These are phyloP conservation scores for Pedetes capensis DNA, from an alignment of 2,113 vertebrate species.

Conservation along the genomic window DNA sequence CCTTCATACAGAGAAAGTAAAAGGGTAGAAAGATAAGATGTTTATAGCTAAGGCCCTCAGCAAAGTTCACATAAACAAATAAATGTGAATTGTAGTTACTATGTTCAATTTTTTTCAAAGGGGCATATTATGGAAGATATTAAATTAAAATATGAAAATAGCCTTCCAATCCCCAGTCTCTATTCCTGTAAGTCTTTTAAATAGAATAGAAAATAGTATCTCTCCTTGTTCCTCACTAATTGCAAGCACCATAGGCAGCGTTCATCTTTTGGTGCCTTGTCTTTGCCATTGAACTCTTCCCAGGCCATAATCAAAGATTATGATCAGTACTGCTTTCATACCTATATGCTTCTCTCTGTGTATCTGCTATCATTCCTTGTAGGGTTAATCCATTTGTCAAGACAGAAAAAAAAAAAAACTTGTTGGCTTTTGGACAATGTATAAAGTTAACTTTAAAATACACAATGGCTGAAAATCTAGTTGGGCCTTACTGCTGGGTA, in stretches of 20 bases:
- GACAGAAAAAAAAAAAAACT: background rate
- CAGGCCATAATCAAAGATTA: background rate
- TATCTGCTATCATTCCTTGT: background rate
- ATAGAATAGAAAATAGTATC: background rate
- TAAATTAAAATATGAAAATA: constrained; percentile 7
- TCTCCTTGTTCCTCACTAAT: background rate
- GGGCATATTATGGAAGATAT: background rate
- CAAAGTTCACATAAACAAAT: constrained; percentile 16
- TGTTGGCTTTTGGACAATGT: background rate
- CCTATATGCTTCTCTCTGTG: background rate
- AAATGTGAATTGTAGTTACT: background rate
- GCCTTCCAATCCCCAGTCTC: background rate
- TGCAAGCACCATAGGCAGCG: background rate
- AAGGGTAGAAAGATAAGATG: background rate
- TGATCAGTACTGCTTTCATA: background rate
- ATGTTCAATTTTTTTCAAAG: background rate
- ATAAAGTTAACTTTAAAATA: constrained; percentile 41
- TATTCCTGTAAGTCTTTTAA: background rate
- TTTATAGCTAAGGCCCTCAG: background rate
- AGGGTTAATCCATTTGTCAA: constrained; percentile 16
- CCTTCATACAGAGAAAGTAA: background rate
- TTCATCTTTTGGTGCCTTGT: background rate
- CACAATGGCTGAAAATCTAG: background rate
- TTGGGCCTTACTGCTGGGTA: background rate
- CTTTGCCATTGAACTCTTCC: background rate